Conservation (phyloP, 2,888 invertebrate species). For the Bhutanitis thaidina region DNA sequence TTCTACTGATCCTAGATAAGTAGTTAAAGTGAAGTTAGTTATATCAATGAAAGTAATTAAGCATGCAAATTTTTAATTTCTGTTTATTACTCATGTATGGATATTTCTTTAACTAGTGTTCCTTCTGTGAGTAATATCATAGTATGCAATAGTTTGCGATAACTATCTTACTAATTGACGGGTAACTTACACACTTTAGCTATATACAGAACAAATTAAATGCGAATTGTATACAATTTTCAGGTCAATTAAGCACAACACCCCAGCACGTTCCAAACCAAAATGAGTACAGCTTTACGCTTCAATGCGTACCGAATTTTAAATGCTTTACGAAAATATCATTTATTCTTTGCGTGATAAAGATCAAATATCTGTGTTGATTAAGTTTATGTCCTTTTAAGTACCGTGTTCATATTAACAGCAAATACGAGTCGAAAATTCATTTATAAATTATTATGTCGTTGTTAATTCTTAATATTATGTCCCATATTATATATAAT, state of each 20-base stretch:
- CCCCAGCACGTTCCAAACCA: slow-evolving; percentile 45
- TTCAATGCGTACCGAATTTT: slow-evolving; percentile 29
- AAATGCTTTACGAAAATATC: slow-evolving; percentile 10
- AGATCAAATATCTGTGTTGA: slow-evolving; percentile 19
- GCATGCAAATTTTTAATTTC: not conserved
- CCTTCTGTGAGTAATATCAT: not conserved
- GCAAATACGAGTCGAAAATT: slow-evolving; percentile 4
- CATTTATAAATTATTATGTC: slow-evolving; percentile 1
- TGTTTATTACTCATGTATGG: not conserved
- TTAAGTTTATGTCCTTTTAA: slow-evolving; percentile 8
- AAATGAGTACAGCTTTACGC: slow-evolving; percentile 45
- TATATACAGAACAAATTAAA: slow-evolving; percentile 40
- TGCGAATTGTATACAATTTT: slow-evolving; percentile 51
- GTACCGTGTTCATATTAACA: slow-evolving; percentile 3
- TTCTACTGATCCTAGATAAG: no score
- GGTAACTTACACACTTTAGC: slow-evolving; percentile 28
- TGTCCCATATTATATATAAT: no score
- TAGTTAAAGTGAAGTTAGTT: no score
- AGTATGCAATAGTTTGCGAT: not conserved
- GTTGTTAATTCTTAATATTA: not conserved
- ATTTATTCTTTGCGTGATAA: slow-evolving; percentile 15
- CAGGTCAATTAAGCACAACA: slow-evolving; percentile 50
- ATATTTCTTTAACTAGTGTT: not conserved
- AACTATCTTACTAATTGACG: slow-evolving; percentile 16
- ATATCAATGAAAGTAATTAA: slow-evolving; percentile 10